These are phyloP conservation scores for Stenodera caucasica DNA, from an alignment of 2,888 invertebrate species.

Conservation along the genomic window DNA sequence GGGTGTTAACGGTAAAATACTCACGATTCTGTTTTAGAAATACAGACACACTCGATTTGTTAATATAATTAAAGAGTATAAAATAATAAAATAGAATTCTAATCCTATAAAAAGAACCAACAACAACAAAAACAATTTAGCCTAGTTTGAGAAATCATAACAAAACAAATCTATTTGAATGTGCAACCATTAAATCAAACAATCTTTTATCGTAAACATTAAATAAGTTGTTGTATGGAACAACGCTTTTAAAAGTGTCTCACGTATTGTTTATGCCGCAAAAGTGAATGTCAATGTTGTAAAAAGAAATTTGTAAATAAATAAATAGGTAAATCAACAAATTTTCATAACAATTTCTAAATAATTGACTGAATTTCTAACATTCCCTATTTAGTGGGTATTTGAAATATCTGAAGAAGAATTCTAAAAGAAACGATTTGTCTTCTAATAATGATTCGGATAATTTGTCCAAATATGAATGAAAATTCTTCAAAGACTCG, in stretches of 20 bases:
- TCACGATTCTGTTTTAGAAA: slow-evolving; percentile 1
- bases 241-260: neutral
- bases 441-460: too few species aligned
- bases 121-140: neutral
- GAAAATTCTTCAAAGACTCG: too few species aligned
- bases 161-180: neutral
- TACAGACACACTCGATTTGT: neutral
- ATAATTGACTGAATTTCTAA: neutral
- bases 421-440: neutral
- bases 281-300: neutral
- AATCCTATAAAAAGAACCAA: neutral
- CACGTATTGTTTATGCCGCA: neutral
- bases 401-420: neutral
- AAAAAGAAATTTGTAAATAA: neutral
- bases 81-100: too few species aligned
- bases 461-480: too few species aligned
- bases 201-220: neutral
- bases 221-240: neutral
- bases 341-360: neutral
- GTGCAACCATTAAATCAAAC: slow-evolving; percentile 4
- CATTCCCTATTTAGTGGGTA: too few species aligned
- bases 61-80: neutral
- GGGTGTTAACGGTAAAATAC: slow-evolving; percentile 6
- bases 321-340: neutral
- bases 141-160: neutral